These are phyloP conservation scores for Helarctos malayanus DNA, from an alignment of 2,797 vertebrate species.

Conservation along the genomic window DNA sequence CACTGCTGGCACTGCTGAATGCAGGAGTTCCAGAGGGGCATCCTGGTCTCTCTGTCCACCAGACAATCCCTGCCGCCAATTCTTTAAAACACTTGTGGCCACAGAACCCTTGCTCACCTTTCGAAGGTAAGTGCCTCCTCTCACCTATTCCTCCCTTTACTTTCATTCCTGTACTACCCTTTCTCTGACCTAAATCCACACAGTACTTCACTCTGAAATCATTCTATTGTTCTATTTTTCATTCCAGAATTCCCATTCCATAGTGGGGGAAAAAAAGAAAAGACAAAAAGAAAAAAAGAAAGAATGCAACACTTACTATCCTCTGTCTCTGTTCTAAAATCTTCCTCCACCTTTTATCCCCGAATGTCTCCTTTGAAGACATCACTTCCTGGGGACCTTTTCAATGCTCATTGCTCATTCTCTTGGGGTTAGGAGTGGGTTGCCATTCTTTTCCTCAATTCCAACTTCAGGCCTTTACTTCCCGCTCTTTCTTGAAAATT, in stretches of 20 bases:
- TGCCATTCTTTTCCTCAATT: background rate
- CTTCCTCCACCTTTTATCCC: background rate
- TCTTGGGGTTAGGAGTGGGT: background rate
- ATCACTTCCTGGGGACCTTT: background rate
- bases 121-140: background rate
- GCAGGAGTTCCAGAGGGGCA: background rate
- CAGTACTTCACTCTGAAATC: background rate
- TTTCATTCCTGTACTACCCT: background rate
- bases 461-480: background rate
- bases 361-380: background rate
- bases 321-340: background rate
- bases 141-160: background rate
- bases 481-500: background rate
- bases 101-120: background rate
- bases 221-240: background rate
- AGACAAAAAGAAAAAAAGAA: background rate
- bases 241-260: constrained; percentile 3
- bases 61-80: background rate
- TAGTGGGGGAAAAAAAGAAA: background rate
- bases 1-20: background rate
- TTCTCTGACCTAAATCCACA: background rate
- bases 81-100: background rate
- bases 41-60: background rate
- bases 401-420: background rate
- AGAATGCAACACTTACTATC: background rate